phyloP scores from a whole-genome alignment of 2,888 invertebrate genomes.

The Sturmia bella region DNA sequence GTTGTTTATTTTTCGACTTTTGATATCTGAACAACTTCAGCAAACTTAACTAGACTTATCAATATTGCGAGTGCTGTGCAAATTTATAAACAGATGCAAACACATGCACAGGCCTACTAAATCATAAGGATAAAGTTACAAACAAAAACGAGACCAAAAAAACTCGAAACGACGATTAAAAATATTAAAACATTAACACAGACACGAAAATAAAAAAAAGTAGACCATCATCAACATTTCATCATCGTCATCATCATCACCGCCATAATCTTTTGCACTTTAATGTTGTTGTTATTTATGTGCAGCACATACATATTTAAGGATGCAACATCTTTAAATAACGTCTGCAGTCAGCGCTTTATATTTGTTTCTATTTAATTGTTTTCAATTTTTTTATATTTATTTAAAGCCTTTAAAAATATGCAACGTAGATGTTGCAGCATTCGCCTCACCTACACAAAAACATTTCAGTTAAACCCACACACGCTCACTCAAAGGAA shows the following conservation, averaged over 20 bases:
- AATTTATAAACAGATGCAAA: neutral
- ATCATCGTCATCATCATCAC: constrained; percentile 2
- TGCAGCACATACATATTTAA: constrained; percentile 54
- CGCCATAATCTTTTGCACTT: constrained; percentile 23
- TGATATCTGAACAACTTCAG: no score
- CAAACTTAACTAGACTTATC: neutral
- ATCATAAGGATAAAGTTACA: constrained; percentile 58
- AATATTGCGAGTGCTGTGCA: constrained; percentile 12
- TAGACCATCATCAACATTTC: constrained; percentile 32
- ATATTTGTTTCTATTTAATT: constrained; percentile 39
- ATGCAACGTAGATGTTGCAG: constrained; percentile 51
- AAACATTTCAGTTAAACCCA: constrained; percentile 4
- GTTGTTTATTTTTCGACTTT: no score
- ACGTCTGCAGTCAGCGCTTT: constrained; percentile 63
- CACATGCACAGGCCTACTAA: constrained; percentile 10
- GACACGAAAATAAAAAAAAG: constrained; percentile 48
- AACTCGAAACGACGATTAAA: constrained; percentile 66
- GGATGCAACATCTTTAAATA: constrained; percentile 64
- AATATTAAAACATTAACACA: constrained; percentile 69
- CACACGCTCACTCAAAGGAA: neutral
- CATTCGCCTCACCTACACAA: constrained; percentile 55
- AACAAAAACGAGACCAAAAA: constrained; percentile 25
- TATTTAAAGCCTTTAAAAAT: constrained; percentile 33
- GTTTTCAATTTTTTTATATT: constrained; percentile 8
- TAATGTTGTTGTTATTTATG: constrained; percentile 16